Evolutionary conservation across 1,140 invertebrate species (phyloP).

Genomic region (Scaptomyza graminum): DNA sequence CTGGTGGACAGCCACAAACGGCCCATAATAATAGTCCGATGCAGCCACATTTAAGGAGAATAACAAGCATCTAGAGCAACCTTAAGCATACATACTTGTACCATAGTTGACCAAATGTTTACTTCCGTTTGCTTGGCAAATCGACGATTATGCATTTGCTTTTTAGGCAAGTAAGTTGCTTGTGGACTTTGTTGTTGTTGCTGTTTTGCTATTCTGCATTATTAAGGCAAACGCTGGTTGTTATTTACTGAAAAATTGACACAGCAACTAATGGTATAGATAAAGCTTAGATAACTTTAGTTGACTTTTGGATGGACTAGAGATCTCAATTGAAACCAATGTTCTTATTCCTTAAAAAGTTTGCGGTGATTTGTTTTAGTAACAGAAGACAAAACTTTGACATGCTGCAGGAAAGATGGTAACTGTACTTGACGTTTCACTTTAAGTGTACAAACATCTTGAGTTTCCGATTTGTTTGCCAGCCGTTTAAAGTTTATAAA

Average conservation of each 20-base stretch:
- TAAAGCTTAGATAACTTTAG: slow-evolving; percentile 48
- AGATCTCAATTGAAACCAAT: not conserved
- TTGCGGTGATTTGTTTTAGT: slow-evolving; percentile 19
- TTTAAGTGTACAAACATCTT: slow-evolving; percentile 46
- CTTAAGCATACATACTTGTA: not conserved
- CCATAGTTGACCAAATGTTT: slow-evolving; percentile 27
- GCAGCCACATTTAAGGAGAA: slow-evolving; percentile 19
- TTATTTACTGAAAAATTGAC: slow-evolving; percentile 23
- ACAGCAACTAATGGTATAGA: slow-evolving; percentile 1
- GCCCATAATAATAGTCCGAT: slow-evolving; percentile 43
- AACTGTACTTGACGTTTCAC: slow-evolving; percentile 51
- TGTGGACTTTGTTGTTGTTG: slow-evolving; percentile 40
- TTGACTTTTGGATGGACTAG: slow-evolving; percentile 18
- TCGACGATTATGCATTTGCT: slow-evolving; percentile 23
- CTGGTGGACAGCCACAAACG: slow-evolving; percentile 36
- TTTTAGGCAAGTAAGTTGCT: slow-evolving; percentile 2
- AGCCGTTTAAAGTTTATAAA: slow-evolving; percentile 35
- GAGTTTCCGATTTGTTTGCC: slow-evolving; percentile 42
- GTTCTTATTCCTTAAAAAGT: slow-evolving; percentile 1
- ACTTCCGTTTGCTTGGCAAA: slow-evolving; percentile 35
- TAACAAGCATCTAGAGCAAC: slow-evolving; percentile 10
- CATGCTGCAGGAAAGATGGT: not conserved
- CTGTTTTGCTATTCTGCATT: slow-evolving; percentile 20
- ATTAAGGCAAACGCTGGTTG: slow-evolving; percentile 26
- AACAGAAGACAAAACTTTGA: not conserved